Evolutionary conservation across 1,140 invertebrate species (phyloP).

Genomic region (Neodiprion lecontei): DNA sequence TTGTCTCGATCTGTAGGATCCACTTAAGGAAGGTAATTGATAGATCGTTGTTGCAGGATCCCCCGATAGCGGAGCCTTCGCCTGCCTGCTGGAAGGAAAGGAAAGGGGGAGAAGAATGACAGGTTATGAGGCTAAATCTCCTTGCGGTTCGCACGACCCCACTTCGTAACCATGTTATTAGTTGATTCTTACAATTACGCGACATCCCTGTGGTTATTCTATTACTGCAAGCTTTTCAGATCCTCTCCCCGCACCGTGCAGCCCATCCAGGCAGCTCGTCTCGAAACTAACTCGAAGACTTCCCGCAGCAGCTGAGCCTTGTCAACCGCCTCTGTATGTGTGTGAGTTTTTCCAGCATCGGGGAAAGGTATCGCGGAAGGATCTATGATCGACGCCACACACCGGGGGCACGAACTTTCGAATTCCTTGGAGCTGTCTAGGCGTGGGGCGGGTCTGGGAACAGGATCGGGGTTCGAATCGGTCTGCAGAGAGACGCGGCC

Average conservation of each 20-base stretch:
- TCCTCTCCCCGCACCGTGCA: too few species aligned
- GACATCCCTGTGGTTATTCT: slow-evolving; percentile 7
- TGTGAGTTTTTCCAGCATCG: too few species aligned
- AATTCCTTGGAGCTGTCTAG: too few species aligned
- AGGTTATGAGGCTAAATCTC: slow-evolving; percentile 7
- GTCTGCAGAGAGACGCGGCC: not conserved
- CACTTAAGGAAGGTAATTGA: not conserved
- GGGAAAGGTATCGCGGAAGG: too few species aligned
- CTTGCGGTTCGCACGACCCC: slow-evolving; percentile 6
- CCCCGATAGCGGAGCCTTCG: not conserved
- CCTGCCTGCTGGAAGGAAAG: not conserved
- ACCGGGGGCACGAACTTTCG: too few species aligned
- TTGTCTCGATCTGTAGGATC: slow-evolving; percentile 1
- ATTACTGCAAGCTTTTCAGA: not conserved
- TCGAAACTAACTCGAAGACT: too few species aligned
- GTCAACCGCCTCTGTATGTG: too few species aligned
- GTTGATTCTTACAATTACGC: slow-evolving; percentile 7
- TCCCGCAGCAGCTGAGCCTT: too few species aligned
- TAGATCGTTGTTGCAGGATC: not conserved
- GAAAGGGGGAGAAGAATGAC: not conserved
- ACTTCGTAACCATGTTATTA: slow-evolving; percentile 1
- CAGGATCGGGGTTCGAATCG: too few species aligned
- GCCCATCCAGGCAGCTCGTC: too few species aligned
- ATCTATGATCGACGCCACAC: too few species aligned
- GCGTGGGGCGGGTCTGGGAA: too few species aligned